Percentiles rank a stretch among this genome's conserved stretches.
These are phyloP conservation scores for Labroides dimidiatus DNA, from an alignment of 2,797 vertebrate genomes.

Conservation along the genomic window DNA sequence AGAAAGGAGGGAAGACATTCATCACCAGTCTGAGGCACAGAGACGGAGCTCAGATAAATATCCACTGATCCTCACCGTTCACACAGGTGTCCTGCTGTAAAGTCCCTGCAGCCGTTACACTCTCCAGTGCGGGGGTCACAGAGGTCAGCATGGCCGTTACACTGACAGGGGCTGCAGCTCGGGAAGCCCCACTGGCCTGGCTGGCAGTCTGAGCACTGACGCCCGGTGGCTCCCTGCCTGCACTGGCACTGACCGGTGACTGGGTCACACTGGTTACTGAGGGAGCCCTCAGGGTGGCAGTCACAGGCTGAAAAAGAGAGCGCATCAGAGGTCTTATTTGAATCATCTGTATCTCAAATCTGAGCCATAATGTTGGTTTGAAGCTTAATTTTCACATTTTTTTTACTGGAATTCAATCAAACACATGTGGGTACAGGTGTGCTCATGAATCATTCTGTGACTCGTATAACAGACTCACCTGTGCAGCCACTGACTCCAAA, in stretches of 20 bases:
- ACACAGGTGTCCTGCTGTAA: conserved; percentile 82
- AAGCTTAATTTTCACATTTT: background rate
- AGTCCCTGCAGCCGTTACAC: conserved; percentile 82
- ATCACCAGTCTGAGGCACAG: background rate
- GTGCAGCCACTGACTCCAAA: conserved; percentile 87
- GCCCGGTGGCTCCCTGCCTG: conserved; percentile 74
- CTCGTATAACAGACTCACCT: conserved; percentile 74
- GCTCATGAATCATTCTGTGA: background rate
- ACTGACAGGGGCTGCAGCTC: conserved; percentile 85
- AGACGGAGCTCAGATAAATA: background rate
- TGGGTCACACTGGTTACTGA: conserved; percentile 83
- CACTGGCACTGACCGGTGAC: conserved; percentile 88
- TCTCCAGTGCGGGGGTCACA: conserved; percentile 82
- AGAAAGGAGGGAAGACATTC: background rate
- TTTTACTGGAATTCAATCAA: background rate
- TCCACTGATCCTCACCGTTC: conserved; percentile 79
- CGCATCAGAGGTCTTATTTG: background rate
- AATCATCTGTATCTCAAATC: too few species aligned
- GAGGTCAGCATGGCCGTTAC: conserved; percentile 84
- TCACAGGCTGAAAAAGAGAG: conserved; percentile 80
- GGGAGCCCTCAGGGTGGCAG: conserved; percentile 86
- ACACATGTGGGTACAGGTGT: background rate
- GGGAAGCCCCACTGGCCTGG: conserved; percentile 88
- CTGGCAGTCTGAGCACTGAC: conserved; percentile 86
- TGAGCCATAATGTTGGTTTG: background rate